Evolutionary conservation across 2,113 vertebrate genomes (phyloP).

Genomic region (Cyprinodon brontotheroides): DNA sequence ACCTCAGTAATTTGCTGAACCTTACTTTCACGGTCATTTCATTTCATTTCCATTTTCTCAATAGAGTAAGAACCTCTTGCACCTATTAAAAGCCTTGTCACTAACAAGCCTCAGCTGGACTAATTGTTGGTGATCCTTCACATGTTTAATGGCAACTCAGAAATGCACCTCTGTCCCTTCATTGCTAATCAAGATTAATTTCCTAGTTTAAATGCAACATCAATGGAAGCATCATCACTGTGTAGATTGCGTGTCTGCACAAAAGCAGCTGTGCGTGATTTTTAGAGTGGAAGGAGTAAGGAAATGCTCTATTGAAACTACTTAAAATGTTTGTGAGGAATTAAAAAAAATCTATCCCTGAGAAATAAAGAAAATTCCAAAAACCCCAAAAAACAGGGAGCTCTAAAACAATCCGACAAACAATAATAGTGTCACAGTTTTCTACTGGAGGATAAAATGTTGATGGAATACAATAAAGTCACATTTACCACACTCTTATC

Average conservation of each 20-base stretch:
- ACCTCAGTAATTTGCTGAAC: slow-evolving; percentile 28
- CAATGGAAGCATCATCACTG: slow-evolving; percentile 31
- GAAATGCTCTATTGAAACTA: slow-evolving; percentile 22
- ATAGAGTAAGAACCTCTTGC: slow-evolving; percentile 50
- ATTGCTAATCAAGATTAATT: slow-evolving; percentile 65
- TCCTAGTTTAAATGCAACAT: slow-evolving; percentile 50
- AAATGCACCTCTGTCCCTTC: slow-evolving; percentile 59
- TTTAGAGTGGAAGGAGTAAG: slow-evolving; percentile 35
- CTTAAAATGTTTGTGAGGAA: neutral
- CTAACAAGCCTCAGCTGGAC: slow-evolving; percentile 68
- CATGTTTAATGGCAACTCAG: slow-evolving; percentile 69
- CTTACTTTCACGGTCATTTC: slow-evolving; percentile 39
- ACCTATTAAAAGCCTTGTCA: slow-evolving; percentile 71
- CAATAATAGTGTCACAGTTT: too few relatives aligned
- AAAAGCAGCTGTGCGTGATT: slow-evolving; percentile 16
- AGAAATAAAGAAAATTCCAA: neutral
- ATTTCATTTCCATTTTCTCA: slow-evolving; percentile 50
- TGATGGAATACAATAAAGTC: too few relatives aligned
- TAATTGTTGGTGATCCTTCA: slow-evolving; percentile 76
- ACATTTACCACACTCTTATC: too few relatives aligned
- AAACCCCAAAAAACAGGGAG: too few relatives aligned
- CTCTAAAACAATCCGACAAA: too few relatives aligned
- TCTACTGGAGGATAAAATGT: too few relatives aligned
- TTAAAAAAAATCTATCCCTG: slow-evolving; percentile 14
- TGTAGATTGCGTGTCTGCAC: slow-evolving; percentile 4